Conservation (phyloP, 2,888 invertebrate species). For the Iselma pallidipennis region DNA sequence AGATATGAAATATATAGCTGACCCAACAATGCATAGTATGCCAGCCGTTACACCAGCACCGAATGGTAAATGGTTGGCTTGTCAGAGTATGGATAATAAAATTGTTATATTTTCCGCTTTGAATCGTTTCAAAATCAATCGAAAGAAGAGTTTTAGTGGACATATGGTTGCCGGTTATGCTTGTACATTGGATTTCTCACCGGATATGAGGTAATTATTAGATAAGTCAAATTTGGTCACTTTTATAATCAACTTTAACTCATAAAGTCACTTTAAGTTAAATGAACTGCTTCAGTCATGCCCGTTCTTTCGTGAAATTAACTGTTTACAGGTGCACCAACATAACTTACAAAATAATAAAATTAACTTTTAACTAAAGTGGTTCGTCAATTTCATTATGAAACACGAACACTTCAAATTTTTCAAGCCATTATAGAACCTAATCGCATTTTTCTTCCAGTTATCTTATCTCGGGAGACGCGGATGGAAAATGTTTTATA, state of each 20-base stretch:
- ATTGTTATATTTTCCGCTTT: constrained; percentile 96
- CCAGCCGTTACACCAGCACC: constrained; percentile 94
- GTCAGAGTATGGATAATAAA: constrained; percentile 99
- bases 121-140: constrained; percentile 96
- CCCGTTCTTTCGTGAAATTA: no score
- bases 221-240: neutral
- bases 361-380: constrained; percentile 6
- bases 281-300: no score
- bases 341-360: constrained; percentile 4
- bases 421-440: no score
- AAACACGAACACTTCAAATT: no score
- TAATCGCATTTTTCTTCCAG: constrained; percentile 68
- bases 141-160: constrained; percentile 96
- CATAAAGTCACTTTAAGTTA: no score
- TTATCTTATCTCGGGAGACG: constrained; percentile 96
- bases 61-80: constrained; percentile 98
- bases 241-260: no score
- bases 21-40: constrained; percentile 99
- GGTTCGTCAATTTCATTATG: no score
- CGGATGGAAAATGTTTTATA: constrained; percentile 97
- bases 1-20: constrained; percentile 99
- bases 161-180: constrained; percentile 99
- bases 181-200: constrained; percentile 95
- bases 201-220: constrained; percentile 86
- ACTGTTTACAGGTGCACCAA: no score